Conservation (phyloP, 1,140 invertebrate genomes). For the Parasteatoda tepidariorum region DNA sequence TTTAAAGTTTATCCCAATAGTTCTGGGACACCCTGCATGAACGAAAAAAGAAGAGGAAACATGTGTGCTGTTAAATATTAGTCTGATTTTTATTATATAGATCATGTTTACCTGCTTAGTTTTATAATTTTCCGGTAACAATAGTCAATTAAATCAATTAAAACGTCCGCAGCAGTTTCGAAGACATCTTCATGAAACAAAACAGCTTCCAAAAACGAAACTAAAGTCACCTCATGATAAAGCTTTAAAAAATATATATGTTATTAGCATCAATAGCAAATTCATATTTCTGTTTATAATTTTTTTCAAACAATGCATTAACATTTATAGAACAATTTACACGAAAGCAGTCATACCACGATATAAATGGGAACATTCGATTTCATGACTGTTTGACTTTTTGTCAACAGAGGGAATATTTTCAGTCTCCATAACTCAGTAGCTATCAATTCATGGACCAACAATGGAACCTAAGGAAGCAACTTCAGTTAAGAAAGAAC, state of each 20-base stretch:
- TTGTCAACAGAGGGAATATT: slow-evolving; percentile 25
- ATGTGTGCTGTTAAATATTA: too few species aligned
- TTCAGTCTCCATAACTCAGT: slow-evolving; percentile 36
- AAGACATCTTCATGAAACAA: slow-evolving; percentile 44
- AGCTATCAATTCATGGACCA: slow-evolving; percentile 22
- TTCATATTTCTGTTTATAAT: too few species aligned
- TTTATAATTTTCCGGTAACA: slow-evolving; percentile 26
- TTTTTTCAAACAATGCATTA: not conserved
- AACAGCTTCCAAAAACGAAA: slow-evolving; percentile 33
- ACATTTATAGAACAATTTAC: not conserved
- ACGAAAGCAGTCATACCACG: slow-evolving; percentile 22
- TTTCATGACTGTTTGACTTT: not conserved
- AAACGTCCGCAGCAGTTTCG: slow-evolving; percentile 12
- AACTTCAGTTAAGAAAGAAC: too few species aligned
- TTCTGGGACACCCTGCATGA: too few species aligned
- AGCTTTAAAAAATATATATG: slow-evolving; percentile 30
- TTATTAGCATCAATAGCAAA: too few species aligned
- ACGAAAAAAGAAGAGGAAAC: too few species aligned
- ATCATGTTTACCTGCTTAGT: slow-evolving; percentile 25
- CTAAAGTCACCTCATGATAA: slow-evolving; percentile 33
- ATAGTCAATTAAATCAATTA: slow-evolving; percentile 48
- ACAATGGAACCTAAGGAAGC: slow-evolving; percentile 5
- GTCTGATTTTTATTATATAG: too few species aligned
- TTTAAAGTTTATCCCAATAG: too few species aligned
- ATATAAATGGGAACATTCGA: slow-evolving; percentile 37